These are phyloP conservation scores for Thaumatotibia leucotreta DNA, from an alignment of 1,140 invertebrate species.

Conservation along the genomic window DNA sequence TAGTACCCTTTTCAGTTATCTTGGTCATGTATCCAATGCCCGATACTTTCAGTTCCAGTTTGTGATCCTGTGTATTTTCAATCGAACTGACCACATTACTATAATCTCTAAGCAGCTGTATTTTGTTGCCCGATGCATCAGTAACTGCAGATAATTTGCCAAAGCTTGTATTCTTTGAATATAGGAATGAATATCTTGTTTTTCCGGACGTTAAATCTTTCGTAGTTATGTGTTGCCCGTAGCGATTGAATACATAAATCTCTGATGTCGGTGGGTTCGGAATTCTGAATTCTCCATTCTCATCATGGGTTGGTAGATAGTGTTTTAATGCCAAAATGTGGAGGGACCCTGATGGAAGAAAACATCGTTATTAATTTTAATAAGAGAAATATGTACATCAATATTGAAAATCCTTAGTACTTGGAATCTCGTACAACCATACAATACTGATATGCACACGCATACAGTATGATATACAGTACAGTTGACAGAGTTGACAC, in stretches of 20 bases:
- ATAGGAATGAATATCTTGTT: conserved; percentile 95
- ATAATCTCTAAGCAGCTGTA: conserved; percentile 93
- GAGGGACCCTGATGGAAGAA: conserved; percentile 79
- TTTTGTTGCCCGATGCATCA: conserved; percentile 95
- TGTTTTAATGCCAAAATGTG: conserved; percentile 94
- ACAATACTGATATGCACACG: too few relatives aligned
- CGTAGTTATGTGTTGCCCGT: conserved; percentile 96
- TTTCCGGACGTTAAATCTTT: conserved; percentile 95
- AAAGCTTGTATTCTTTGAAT: conserved; percentile 97
- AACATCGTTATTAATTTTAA: neutral
- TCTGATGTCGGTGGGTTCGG: conserved; percentile 94
- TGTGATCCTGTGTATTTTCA: conserved; percentile 95
- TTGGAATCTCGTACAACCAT: too few relatives aligned
- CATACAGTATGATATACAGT: too few relatives aligned
- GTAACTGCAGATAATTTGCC: conserved; percentile 95
- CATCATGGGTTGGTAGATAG: conserved; percentile 91
- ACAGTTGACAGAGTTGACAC: too few relatives aligned
- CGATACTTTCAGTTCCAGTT: conserved; percentile 92
- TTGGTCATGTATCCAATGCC: conserved; percentile 91
- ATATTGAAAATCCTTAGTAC: neutral
- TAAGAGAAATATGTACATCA: neutral
- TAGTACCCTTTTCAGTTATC: conserved; percentile 86
- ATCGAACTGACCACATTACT: conserved; percentile 93
- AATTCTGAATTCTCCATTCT: conserved; percentile 94
- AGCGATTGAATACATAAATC: conserved; percentile 95